Conservation (phyloP, 2,888 invertebrate genomes). For the Andrena minutula region DNA sequence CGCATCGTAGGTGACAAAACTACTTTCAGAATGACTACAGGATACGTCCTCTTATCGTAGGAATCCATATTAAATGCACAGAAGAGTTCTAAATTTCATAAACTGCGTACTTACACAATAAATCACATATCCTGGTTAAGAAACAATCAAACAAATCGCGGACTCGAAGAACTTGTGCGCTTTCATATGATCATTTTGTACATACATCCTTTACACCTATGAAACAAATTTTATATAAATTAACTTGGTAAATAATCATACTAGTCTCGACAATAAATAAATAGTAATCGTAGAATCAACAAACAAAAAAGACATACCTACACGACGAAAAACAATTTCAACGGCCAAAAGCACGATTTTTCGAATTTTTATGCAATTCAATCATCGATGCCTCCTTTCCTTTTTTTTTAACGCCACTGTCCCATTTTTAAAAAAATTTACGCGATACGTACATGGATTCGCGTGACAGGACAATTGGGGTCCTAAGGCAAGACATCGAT, state of each 20-base stretch:
- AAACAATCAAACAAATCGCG: not conserved
- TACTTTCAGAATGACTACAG: constrained; percentile 4
- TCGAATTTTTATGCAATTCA: not conserved
- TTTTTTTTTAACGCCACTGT: not conserved
- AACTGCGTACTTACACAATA: not conserved
- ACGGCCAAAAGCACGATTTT: not conserved
- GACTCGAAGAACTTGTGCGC: not conserved
- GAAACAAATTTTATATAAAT: constrained; percentile 5
- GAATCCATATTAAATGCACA: constrained; percentile 13
- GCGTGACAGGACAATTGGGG: constrained; percentile 18
- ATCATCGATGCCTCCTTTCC: not conserved
- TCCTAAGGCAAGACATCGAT: constrained; percentile 53
- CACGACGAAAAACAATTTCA: not conserved
- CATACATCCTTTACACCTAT: not conserved
- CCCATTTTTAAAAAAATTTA: not conserved
- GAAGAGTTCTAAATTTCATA: not conserved
- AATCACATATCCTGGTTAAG: not conserved
- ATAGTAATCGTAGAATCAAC: too few species aligned
- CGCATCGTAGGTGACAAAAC: not conserved
- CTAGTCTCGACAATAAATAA: not conserved
- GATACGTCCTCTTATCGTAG: constrained; percentile 6
- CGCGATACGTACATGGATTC: not conserved
- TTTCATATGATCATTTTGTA: not conserved
- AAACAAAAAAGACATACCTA: not conserved
- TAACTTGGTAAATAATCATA: constrained; percentile 22